Percentiles rank a stretch among this genome's conserved stretches.
Evolutionary conservation across 2,797 vertebrate species (phyloP).

Genomic region (Phoxinus dragarum): DNA sequence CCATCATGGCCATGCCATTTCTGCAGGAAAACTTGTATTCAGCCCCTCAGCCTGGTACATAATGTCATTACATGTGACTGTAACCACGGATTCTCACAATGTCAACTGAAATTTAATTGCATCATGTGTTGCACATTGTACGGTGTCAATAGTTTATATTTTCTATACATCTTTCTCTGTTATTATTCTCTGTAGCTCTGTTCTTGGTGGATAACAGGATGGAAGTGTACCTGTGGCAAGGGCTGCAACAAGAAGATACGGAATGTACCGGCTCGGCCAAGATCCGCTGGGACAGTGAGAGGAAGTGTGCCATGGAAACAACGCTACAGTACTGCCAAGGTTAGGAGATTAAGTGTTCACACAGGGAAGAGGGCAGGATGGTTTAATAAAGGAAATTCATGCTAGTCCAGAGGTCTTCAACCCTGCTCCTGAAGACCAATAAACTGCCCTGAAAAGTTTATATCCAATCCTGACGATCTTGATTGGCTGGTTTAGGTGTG

Average conservation of each 20-base stretch:
- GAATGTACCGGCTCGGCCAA: constrained; percentile 79
- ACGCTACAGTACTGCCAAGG: constrained; percentile 85
- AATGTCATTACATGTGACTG: constrained; percentile 1
- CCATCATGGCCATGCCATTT: constrained; percentile 82
- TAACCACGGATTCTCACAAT: background rate
- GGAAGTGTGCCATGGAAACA: constrained; percentile 85
- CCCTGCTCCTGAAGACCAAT: background rate
- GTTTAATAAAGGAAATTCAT: constrained; percentile 5
- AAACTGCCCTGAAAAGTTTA: background rate
- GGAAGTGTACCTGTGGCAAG: constrained; percentile 88
- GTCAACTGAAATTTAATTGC: background rate
- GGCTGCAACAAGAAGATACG: constrained; percentile 76
- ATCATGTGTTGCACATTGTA: background rate
- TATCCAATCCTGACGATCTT: background rate
- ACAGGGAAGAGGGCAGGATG: background rate
- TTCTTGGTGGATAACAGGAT: constrained; percentile 83
- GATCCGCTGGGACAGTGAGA: constrained; percentile 84
- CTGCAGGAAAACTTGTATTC: constrained; percentile 83
- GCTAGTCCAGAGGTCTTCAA: background rate
- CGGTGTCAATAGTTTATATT: background rate
- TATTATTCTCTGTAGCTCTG: constrained; percentile 68
- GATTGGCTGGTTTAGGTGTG: background rate
- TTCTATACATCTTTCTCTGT: background rate
- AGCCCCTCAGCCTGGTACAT: constrained; percentile 78
- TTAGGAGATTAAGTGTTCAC: constrained; percentile 58